phyloP scores from a whole-genome alignment of 23 tunicate genomes.

The Trididemnum nubilum region DNA sequence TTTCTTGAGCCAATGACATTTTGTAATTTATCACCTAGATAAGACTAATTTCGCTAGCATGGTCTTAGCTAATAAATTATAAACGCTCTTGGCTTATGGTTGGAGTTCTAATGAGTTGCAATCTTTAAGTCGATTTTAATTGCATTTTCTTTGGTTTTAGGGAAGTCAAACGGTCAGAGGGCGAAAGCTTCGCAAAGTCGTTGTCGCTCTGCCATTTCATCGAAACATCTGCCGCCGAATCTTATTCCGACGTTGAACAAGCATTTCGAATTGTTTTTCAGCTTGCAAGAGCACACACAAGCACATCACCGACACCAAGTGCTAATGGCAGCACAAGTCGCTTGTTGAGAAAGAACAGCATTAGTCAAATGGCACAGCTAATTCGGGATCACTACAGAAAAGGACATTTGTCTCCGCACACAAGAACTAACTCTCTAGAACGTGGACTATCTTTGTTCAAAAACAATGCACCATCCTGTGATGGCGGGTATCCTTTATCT shows the following conservation, averaged over 20 bases:
- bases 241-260: constrained; percentile 33
- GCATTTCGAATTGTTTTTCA: constrained; percentile 18
- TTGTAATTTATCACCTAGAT: too few relatives aligned
- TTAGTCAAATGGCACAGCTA: constrained; percentile 36
- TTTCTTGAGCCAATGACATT: too few relatives aligned
- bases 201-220: constrained; percentile 22
- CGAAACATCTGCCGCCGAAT: constrained; percentile 41
- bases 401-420: neutral
- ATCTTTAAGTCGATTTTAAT: neutral
- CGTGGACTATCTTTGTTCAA: constrained; percentile 19
- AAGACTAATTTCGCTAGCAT: too few relatives aligned
- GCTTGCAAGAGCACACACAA: neutral
- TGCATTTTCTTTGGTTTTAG: constrained; percentile 5
- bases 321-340: neutral
- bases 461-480: constrained; percentile 20
- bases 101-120: neutral
- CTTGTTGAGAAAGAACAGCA: constrained; percentile 8
- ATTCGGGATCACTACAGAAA: constrained; percentile 17
- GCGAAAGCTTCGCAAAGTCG: constrained; percentile 9
- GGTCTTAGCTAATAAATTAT: too few relatives aligned
- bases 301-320: constrained; percentile 24
- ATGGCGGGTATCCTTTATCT: constrained; percentile 3
- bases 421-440: constrained; percentile 21
- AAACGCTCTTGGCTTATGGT: too few relatives aligned
- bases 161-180: constrained; percentile 29